Conservation (phyloP, 2,797 vertebrate species). For the Argyrosomus regius region DNA sequence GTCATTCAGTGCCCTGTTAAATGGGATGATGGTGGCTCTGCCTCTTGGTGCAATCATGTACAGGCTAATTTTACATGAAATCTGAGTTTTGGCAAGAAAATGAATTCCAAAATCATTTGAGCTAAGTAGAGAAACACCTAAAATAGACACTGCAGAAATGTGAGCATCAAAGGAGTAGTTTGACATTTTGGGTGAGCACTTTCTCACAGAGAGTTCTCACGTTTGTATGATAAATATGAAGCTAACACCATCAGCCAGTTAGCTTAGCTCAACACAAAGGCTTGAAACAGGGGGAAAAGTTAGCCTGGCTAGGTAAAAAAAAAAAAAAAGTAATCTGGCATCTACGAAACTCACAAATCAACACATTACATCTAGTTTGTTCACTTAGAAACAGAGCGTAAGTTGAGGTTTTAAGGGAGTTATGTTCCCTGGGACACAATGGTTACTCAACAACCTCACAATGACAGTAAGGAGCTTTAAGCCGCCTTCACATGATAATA, state of each 20-base stretch:
- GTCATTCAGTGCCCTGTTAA: slow-evolving; percentile 35
- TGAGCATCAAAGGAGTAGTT: not conserved
- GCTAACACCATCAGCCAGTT: not conserved
- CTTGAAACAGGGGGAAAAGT: not conserved
- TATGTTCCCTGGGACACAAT: not conserved
- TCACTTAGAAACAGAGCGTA: not conserved
- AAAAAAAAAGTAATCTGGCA: too few relatives aligned
- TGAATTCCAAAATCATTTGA: not conserved
- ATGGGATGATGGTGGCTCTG: slow-evolving; percentile 13
- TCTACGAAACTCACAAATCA: not conserved
- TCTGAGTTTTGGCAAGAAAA: slow-evolving; percentile 5
- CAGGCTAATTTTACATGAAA: slow-evolving; percentile 17
- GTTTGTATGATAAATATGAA: not conserved
- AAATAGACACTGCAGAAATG: not conserved
- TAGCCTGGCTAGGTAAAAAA: not conserved
- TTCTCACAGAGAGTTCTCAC: not conserved
- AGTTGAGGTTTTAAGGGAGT: not conserved
- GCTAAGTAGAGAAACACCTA: not conserved
- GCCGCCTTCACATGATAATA: too few relatives aligned
- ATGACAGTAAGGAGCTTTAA: not conserved
- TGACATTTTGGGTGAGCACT: not conserved
- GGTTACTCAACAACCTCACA: not conserved
- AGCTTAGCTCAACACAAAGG: not conserved
- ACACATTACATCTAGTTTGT: not conserved
- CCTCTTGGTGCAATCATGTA: not conserved